A percentile compares a stretch with the other conserved stretches of the same genome.
Conservation (phyloP, 2,888 invertebrate species). For the Cheilosia grossa region DNA sequence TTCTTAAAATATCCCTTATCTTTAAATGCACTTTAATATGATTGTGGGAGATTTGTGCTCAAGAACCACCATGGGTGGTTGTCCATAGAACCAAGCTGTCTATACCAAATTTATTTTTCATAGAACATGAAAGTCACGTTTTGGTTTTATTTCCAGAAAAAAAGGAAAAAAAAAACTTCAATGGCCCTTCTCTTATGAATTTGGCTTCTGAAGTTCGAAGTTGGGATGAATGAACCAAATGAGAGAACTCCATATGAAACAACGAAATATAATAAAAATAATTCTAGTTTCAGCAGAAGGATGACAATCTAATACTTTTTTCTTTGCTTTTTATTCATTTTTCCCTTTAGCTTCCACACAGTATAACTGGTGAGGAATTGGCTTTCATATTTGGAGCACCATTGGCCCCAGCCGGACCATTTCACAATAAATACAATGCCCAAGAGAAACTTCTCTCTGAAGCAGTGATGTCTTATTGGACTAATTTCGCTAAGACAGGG, state of each 20-base stretch:
- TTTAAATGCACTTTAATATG: too few species aligned
- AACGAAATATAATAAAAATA: conserved; percentile 37
- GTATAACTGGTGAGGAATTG: conserved; percentile 93
- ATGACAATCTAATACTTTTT: conserved; percentile 63
- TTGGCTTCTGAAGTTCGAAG: conserved; percentile 26
- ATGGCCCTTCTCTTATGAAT: conserved; percentile 24
- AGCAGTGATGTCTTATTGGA: conserved; percentile 94
- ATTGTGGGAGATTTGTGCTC: too few species aligned
- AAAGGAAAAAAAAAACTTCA: not conserved
- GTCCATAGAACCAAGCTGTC: too few species aligned
- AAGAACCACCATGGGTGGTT: too few species aligned
- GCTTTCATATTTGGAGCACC: conserved; percentile 95
- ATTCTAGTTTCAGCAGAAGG: conserved; percentile 53
- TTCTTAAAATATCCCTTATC: too few species aligned
- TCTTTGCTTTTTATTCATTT: conserved; percentile 39
- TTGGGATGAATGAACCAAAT: conserved; percentile 8
- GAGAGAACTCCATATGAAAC: conserved; percentile 4
- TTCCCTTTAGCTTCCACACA: conserved; percentile 86
- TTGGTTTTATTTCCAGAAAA: conserved; percentile 15
- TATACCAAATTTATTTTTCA: too few species aligned
- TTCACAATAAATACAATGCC: conserved; percentile 89
- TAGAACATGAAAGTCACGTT: too few species aligned
- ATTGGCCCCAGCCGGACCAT: conserved; percentile 88
- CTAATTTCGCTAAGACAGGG: conserved; percentile 96
- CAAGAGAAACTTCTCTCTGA: conserved; percentile 92